Evolutionary conservation across 2,888 invertebrate species (phyloP), one percentile per base, ranked within the genome.

Genomic region (Heliconius sara): DNA sequence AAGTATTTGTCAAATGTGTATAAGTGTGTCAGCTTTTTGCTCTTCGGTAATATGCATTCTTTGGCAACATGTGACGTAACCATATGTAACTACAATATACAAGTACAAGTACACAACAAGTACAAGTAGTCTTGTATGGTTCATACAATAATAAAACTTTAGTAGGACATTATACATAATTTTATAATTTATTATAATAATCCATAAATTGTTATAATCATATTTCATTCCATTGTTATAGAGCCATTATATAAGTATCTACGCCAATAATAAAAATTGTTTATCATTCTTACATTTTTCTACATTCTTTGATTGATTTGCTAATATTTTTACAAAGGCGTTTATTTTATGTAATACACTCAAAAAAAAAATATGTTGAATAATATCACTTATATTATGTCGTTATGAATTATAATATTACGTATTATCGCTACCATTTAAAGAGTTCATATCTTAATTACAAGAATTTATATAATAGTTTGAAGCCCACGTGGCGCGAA

Each of bases 51-150:
- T 60, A 60, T 60, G 25, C 16, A 60, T 60, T 73, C 34, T 73
- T 60, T 73, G 16, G 73, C 73, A 73, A 73, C 39, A 73, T 60
- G 16, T 73, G 73, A 73, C 73, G 39, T 73, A 73, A 73, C n/a
- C 34, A 30, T 57, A 72, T 57, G 57, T 3, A 13, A 30, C 73
- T 73, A 16, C 39, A 60, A 73, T 60, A 73, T 6, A 34, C 12
- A 34, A 27, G 27, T 27, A 27, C 27, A 27, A 27, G 27, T 27
- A 27, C 27, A 27, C 27, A 27, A 27, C 27, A 27, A 27, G 27
- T 39, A 9, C 25, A 39, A 19, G 43, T 70, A 2, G 27, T 25
- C 16, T 19, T 70, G 70, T 25, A 70, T 19, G 43, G 43, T 70
- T 70, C 70, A 43, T 43, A 70, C 25, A 47, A 16, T 9, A 70